Conservation (phyloP, 1,140 invertebrate species). For the Meteorus sp. region DNA sequence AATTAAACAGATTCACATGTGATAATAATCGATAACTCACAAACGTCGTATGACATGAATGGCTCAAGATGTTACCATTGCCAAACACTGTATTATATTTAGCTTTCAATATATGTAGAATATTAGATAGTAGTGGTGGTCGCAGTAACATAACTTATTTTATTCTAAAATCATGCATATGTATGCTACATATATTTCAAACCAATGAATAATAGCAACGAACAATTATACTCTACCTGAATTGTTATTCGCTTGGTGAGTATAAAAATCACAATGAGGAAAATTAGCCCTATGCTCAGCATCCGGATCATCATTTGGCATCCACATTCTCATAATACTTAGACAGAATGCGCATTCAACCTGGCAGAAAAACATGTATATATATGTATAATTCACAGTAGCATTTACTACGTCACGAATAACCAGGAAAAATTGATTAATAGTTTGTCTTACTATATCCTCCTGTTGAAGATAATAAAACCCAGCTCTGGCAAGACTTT, state of each 20-base stretch:
- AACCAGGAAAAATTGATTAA: constrained; percentile 8
- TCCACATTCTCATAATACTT: constrained; percentile 73
- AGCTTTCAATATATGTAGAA: constrained; percentile 8
- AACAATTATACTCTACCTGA: constrained; percentile 36
- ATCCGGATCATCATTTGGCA: constrained; percentile 72
- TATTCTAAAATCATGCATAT: not conserved
- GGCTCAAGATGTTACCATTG: constrained; percentile 13
- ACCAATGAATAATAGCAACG: not conserved
- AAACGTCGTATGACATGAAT: constrained; percentile 20
- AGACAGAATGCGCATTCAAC: constrained; percentile 85
- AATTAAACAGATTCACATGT: constrained; percentile 8
- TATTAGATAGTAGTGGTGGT: no score
- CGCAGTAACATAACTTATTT: no score
- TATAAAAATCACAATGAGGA: constrained; percentile 69
- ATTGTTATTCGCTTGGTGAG: constrained; percentile 43
- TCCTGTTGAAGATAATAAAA: constrained; percentile 72
- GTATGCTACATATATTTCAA: constrained; percentile 14
- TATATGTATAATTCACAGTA: constrained; percentile 23
- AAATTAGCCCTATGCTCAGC: constrained; percentile 73
- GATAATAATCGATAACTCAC: constrained; percentile 20
- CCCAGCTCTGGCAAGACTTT: constrained; percentile 77
- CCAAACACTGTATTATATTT: constrained; percentile 24
- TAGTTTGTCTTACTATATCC: constrained; percentile 57
- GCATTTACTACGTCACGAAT: no score
- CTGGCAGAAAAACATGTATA: constrained; percentile 46